These are phyloP conservation scores for Limnephilus marmoratus DNA, from an alignment of 2,888 invertebrate species.

Conservation along the genomic window DNA sequence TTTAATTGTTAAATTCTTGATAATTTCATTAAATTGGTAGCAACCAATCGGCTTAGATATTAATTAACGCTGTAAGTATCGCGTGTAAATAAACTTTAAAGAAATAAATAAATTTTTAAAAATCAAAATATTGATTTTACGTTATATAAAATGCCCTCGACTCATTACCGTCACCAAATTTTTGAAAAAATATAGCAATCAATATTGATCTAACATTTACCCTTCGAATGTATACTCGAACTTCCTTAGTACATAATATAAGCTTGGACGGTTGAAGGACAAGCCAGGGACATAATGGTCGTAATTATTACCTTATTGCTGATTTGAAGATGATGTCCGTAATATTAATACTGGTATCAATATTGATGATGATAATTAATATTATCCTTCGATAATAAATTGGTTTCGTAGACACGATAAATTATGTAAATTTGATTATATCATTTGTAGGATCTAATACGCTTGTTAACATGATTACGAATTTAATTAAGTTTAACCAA, in stretches of 20 bases:
- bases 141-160: too few relatives aligned
- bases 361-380: neutral
- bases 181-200: neutral
- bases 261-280: too few relatives aligned
- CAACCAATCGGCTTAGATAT: too few relatives aligned
- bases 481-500: too few relatives aligned
- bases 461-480: too few relatives aligned
- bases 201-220: neutral
- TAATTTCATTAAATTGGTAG: too few relatives aligned
- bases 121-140: too few relatives aligned
- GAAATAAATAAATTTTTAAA: too few relatives aligned
- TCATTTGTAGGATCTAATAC: neutral
- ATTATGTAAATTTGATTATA: neutral
- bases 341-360: neutral
- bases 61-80: too few relatives aligned
- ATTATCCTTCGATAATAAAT: neutral
- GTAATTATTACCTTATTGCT: neutral
- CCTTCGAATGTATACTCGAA: neutral
- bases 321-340: neutral
- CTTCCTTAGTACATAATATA: too few relatives aligned
- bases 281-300: neutral
- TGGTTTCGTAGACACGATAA: neutral
- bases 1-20: neutral
- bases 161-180: too few relatives aligned
- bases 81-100: too few relatives aligned